Conservation (phyloP, 2,113 vertebrate species). For the Hipposideros armiger region DNA sequence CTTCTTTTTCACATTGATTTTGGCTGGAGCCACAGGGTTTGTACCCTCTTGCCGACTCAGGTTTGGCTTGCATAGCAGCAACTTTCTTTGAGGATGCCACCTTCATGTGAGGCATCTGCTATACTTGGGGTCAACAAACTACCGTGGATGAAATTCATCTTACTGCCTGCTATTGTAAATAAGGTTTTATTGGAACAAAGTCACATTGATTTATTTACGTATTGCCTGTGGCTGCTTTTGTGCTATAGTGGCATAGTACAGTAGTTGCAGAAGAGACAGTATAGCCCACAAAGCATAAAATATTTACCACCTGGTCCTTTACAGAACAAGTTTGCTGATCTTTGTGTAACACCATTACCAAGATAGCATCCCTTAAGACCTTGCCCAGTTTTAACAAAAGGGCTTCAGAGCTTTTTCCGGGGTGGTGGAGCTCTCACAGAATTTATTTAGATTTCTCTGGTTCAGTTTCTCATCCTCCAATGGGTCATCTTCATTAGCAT, state of each 20-base stretch:
- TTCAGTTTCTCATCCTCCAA: not conserved
- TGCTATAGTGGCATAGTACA: not conserved
- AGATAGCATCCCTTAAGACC: not conserved
- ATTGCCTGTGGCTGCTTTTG: not conserved
- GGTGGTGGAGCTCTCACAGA: not conserved
- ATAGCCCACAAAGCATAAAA: conserved; percentile 50
- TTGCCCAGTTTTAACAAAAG: conserved; percentile 50
- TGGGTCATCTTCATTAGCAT: not conserved
- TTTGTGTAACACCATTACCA: not conserved
- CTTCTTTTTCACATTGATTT: not conserved
- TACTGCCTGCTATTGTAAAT: conserved; percentile 18
- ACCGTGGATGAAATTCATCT: not conserved
- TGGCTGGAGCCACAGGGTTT: not conserved
- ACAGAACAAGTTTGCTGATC: not conserved
- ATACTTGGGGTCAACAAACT: not conserved
- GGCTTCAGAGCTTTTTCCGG: not conserved
- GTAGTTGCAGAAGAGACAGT: not conserved
- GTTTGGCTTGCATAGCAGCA: not conserved
- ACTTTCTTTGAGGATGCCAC: not conserved
- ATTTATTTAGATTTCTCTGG: not conserved
- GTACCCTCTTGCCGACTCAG: not conserved
- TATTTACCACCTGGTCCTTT: conserved; percentile 2
- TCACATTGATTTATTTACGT: not conserved
- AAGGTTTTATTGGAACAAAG: conserved; percentile 45
- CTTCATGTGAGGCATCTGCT: not conserved